Evolutionary conservation across 2,888 invertebrate genomes (phyloP).

Genomic region (Stenchaetothrips biformis): DNA sequence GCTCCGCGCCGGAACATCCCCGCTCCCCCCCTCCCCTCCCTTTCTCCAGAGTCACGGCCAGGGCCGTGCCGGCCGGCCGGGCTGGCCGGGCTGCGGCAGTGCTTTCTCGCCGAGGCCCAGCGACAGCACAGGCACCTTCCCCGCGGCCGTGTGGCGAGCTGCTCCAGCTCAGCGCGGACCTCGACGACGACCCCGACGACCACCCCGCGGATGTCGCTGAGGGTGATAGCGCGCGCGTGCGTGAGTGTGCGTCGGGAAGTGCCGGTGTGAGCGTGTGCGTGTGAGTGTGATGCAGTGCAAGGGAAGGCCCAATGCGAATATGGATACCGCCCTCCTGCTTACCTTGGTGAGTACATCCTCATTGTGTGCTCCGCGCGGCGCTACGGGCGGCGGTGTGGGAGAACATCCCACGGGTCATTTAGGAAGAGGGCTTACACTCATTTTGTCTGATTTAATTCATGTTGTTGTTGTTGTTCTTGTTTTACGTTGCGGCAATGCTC

Average conservation of each 20-base stretch:
- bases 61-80: too few species aligned
- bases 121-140: neutral
- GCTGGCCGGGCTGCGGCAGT: neutral
- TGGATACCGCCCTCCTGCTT: neutral
- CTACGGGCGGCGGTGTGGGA: too few species aligned
- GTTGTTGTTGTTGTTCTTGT: too few species aligned
- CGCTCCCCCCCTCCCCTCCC: neutral
- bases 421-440: too few species aligned
- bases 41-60: too few species aligned
- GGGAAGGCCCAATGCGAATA: neutral
- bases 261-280: neutral
- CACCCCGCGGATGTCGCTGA: neutral
- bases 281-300: neutral
- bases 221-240: neutral
- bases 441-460: too few species aligned
- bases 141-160: neutral
- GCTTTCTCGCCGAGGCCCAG: neutral
- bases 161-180: neutral
- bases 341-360: slow-evolving; percentile 1
- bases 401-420: too few species aligned
- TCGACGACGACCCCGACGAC: neutral
- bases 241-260: neutral
- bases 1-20: neutral
- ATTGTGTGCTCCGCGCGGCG: neutral
- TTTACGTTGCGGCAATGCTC: too few species aligned